A percentile compares a stretch with the other conserved stretches of the same genome.
phyloP scores from a whole-genome alignment of 2,113 vertebrate species.

The Catharus bicknelli region DNA sequence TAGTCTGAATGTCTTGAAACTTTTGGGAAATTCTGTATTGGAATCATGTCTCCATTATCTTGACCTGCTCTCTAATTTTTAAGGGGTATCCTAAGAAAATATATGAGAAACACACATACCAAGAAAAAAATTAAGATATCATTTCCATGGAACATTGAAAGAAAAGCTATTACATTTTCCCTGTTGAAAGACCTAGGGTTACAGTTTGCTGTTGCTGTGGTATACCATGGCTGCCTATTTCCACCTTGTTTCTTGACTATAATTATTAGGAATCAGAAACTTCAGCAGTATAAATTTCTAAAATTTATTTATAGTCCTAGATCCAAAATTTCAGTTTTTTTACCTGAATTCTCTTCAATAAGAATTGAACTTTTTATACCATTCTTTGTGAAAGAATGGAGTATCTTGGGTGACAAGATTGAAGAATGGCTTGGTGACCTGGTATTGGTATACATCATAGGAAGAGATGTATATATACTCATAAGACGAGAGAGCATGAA shows the following conservation, averaged over 20 bases:
- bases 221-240: neutral
- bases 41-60: neutral
- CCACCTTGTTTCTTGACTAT: neutral
- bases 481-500: neutral
- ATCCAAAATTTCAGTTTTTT: neutral
- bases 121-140: neutral
- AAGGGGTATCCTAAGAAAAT: neutral
- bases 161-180: neutral
- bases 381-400: neutral
- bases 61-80: neutral
- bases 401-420: neutral
- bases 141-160: neutral
- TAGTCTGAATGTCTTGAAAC: neutral
- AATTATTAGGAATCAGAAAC: neutral
- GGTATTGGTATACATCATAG: neutral
- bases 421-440: neutral
- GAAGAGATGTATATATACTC: too few relatives aligned
- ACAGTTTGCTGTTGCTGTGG: neutral
- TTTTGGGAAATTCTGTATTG: neutral
- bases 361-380: neutral
- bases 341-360: neutral
- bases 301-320: neutral
- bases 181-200: neutral
- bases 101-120: neutral
- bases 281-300: neutral